These are phyloP conservation scores for Psittacula cyanocephala DNA, from an alignment of 2,113 vertebrate genomes.

Conservation along the genomic window DNA sequence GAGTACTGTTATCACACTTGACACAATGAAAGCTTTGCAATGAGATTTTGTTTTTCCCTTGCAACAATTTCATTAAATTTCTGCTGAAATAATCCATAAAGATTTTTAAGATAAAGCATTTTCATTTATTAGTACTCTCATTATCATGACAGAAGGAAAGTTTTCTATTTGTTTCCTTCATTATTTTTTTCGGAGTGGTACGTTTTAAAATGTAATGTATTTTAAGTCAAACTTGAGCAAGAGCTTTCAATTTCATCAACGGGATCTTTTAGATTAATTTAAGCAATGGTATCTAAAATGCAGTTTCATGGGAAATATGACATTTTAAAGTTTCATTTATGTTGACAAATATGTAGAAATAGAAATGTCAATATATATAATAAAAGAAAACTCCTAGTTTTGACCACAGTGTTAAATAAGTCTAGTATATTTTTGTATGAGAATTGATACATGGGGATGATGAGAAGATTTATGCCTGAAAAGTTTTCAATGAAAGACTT, in stretches of 20 bases:
- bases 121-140: background rate
- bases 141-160: background rate
- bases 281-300: background rate
- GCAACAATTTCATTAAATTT: constrained; percentile 3
- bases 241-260: background rate
- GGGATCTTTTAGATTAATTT: background rate
- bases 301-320: background rate
- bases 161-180: background rate
- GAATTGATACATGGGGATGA: background rate
- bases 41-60: background rate
- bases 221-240: background rate
- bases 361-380: background rate
- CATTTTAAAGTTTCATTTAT: background rate
- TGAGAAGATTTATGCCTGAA: background rate
- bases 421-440: background rate
- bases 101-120: background rate
- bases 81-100: background rate
- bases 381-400: background rate
- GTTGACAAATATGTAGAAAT: background rate
- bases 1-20: background rate
- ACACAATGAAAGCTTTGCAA: background rate
- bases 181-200: background rate
- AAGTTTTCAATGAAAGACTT: background rate
- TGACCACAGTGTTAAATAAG: background rate
- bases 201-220: background rate